A percentile compares a stretch with the other conserved stretches of the same genome.
These are phyloP conservation scores for Gavialis gangeticus DNA, from an alignment of 2,113 vertebrate genomes.

Conservation along the genomic window DNA sequence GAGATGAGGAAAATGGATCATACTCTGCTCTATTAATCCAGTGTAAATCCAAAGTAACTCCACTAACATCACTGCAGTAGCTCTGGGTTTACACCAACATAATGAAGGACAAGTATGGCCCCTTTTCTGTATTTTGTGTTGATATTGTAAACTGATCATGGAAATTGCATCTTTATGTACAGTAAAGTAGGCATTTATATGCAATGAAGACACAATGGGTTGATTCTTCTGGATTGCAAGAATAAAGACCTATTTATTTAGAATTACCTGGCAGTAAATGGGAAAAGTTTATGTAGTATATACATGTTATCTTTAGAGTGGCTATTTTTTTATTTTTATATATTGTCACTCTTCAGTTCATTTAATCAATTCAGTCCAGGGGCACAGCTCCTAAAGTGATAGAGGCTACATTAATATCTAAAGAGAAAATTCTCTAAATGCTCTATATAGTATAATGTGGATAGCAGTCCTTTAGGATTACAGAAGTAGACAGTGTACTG, in stretches of 20 bases:
- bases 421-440: neutral
- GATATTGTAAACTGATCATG: neutral
- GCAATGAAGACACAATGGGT: neutral
- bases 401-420: neutral
- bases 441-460: neutral
- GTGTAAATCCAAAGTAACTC: neutral
- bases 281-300: neutral
- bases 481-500: neutral
- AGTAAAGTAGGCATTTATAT: slow-evolving; percentile 27
- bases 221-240: slow-evolving; percentile 7
- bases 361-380: neutral
- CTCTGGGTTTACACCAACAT: neutral
- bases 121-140: neutral
- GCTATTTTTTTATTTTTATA: neutral
- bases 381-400: neutral
- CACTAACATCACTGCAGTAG: neutral
- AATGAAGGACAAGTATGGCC: neutral
- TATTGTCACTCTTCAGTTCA: neutral
- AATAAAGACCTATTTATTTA: neutral
- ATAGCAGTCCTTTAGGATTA: no score
- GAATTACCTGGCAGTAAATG: neutral
- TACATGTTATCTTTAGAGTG: neutral
- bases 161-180: neutral
- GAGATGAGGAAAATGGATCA: neutral
- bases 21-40: neutral